Evolutionary conservation across 2,113 vertebrate genomes (phyloP).

Genomic region (Galemys pyrenaicus): DNA sequence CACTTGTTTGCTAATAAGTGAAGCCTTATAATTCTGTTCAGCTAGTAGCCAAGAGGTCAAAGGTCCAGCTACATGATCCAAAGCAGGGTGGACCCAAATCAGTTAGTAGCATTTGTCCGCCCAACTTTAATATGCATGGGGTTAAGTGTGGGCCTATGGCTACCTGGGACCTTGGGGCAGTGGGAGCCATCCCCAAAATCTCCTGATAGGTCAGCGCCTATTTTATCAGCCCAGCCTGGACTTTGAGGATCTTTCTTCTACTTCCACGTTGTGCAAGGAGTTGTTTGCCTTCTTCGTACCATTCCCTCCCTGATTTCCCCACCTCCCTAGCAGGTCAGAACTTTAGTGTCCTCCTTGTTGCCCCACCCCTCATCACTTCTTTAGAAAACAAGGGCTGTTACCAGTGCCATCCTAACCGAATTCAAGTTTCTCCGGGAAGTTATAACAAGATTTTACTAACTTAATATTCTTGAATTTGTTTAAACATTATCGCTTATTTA

Average conservation of each 20-base stretch:
- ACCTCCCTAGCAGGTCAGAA: neutral
- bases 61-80: neutral
- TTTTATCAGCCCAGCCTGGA: neutral
- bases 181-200: neutral
- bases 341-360: neutral
- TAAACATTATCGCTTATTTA: neutral
- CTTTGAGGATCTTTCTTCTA: neutral
- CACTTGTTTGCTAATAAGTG: neutral
- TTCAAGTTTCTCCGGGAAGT: neutral
- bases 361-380: neutral
- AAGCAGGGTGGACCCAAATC: neutral
- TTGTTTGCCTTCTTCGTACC: neutral
- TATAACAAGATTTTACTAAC: neutral
- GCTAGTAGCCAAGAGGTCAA: neutral
- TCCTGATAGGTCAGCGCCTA: neutral
- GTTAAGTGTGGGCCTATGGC: rapidly evolving
- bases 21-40: neutral
- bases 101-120: neutral
- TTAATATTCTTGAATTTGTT: neutral
- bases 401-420: neutral
- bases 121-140: neutral
- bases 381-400: neutral
- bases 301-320: neutral
- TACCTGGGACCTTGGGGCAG: neutral
- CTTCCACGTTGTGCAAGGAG: neutral